A percentile compares a stretch with the other conserved stretches of the same genome.
Conservation (phyloP, 2,888 invertebrate species). For the Argyra leucocephala region DNA sequence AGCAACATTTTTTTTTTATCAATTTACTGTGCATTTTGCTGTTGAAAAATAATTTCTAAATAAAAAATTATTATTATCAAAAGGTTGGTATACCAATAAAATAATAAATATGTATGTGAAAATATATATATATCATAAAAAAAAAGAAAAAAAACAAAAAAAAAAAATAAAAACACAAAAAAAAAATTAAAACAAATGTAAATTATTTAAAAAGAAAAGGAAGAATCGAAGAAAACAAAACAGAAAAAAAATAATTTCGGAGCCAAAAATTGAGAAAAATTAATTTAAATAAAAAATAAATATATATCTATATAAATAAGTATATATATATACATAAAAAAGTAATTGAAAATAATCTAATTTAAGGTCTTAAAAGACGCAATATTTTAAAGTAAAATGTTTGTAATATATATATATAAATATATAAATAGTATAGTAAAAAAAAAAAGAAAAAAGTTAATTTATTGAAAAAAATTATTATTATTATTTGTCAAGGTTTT, state of each 20-base stretch:
- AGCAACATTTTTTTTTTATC: neutral
- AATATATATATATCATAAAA: neutral
- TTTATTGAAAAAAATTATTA: neutral
- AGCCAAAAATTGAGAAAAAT: neutral
- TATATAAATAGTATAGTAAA: neutral
- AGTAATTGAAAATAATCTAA: neutral
- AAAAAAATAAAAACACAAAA: neutral
- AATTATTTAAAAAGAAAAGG: neutral
- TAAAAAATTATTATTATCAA: neutral
- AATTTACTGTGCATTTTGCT: neutral
- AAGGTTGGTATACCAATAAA: constrained; percentile 1
- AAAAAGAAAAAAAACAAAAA: neutral
- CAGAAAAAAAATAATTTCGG: neutral
- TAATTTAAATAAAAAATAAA: neutral
- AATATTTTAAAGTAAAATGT: constrained; percentile 1
- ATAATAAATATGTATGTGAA: neutral
- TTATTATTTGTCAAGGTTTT: neutral
- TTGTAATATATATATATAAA: neutral
- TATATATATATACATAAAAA: neutral
- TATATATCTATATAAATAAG: neutral
- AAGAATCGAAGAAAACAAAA: neutral
- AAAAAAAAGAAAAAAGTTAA: neutral
- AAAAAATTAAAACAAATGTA: neutral
- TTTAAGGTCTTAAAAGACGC: neutral
- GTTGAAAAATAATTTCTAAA: neutral